Conservation (phyloP, 2,113 vertebrate species). For the Zapornia atra region DNA sequence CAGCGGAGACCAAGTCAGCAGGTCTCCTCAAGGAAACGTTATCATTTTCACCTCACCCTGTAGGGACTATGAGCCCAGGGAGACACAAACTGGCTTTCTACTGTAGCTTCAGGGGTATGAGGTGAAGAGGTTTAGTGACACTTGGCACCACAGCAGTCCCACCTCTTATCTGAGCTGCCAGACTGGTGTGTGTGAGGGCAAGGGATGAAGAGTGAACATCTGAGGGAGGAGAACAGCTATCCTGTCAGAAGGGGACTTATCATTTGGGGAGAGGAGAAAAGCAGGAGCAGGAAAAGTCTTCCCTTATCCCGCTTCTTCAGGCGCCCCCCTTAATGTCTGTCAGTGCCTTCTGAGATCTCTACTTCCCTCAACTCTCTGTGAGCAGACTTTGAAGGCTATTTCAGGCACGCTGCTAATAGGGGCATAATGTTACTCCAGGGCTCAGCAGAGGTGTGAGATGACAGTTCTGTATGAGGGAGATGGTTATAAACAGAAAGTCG, state of each 20-base stretch:
- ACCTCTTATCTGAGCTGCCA: background rate
- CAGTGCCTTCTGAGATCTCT: background rate
- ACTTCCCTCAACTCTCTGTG: background rate
- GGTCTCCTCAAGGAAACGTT: background rate
- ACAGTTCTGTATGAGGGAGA: slow-evolving; percentile 26
- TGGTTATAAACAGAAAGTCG: slow-evolving; percentile 45
- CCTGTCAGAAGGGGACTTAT: background rate
- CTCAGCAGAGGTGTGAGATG: slow-evolving; percentile 50
- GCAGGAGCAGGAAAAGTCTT: background rate
- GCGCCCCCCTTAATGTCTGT: background rate
- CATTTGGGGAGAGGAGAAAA: background rate
- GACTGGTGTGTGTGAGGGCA: rapidly evolving
- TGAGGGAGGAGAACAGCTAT: background rate
- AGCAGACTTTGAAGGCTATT: slow-evolving; percentile 24
- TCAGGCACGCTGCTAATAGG: slow-evolving; percentile 1
- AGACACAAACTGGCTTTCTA: background rate
- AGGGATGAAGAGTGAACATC: background rate
- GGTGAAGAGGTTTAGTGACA: background rate
- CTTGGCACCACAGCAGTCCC: background rate
- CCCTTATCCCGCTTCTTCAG: background rate
- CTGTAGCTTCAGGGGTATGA: background rate
- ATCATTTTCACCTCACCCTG: background rate
- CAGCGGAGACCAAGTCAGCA: background rate
- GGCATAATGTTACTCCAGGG: slow-evolving; percentile 36
- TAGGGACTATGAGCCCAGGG: background rate